A percentile compares a stretch with the other conserved stretches of the same genome.
phyloP scores from a whole-genome alignment of 92 coral and sea anemone species.

The Palythoa grandis region DNA sequence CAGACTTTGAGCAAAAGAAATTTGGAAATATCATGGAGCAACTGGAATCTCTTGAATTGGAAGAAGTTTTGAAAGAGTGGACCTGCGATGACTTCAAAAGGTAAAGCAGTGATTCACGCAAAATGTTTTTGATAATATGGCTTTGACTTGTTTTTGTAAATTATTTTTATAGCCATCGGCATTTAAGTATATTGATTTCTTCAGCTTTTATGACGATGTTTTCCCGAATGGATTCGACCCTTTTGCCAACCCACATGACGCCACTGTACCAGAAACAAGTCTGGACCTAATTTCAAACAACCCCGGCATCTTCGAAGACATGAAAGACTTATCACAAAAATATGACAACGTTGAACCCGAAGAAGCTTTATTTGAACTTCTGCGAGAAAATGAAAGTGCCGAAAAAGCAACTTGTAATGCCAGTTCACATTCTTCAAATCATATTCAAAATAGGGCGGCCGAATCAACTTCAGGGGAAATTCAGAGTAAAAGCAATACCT shows the following conservation, averaged over 20 bases:
- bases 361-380: constrained; percentile 65
- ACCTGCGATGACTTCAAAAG: constrained; percentile 38
- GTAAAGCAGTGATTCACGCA: background rate
- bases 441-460: background rate
- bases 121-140: background rate
- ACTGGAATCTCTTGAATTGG: constrained; percentile 10
- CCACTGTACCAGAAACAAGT: constrained; percentile 41
- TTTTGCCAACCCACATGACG: constrained; percentile 34
- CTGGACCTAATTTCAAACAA: constrained; percentile 50
- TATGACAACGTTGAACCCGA: constrained; percentile 56
- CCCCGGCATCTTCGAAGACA: constrained; percentile 31
- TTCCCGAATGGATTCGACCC: constrained; percentile 37
- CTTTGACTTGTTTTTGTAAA: too few species aligned
- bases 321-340: constrained; percentile 30
- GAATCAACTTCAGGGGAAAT: background rate
- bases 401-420: background rate
- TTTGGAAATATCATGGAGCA: background rate
- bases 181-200: background rate
- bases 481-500: background rate
- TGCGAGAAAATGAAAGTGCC: constrained; percentile 54
- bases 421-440: background rate
- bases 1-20: background rate
- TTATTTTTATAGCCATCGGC: background rate
- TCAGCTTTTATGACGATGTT: constrained; percentile 44
- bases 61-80: constrained; percentile 28